These are phyloP conservation scores for Lepeophtheirus nordmannii DNA, from an alignment of 2,888 invertebrate genomes.

Conservation along the genomic window DNA sequence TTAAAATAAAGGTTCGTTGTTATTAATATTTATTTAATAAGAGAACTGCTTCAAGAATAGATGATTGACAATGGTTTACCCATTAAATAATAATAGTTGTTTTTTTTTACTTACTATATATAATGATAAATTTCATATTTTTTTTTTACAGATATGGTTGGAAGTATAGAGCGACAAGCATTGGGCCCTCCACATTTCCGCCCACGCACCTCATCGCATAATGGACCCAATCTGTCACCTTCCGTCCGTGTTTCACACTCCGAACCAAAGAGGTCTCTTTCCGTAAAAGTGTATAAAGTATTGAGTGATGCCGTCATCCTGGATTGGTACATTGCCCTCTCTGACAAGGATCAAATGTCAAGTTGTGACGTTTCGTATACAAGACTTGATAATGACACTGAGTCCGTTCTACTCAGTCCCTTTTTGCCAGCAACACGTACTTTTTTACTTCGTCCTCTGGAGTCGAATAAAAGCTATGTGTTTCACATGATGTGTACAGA, in stretches of 20 bases:
- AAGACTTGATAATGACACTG: constrained; percentile 5
- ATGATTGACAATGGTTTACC: no score
- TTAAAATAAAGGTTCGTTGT: no score
- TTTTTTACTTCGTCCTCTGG: constrained; percentile 5
- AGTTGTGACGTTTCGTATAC: constrained; percentile 9
- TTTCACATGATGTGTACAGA: constrained; percentile 13
- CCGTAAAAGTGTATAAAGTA: constrained; percentile 6
- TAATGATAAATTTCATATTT: no score
- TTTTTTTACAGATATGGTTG: neutral
- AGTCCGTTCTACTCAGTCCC: constrained; percentile 5
- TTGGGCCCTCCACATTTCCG: neutral
- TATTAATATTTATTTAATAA: no score
- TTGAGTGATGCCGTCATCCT: constrained; percentile 14
- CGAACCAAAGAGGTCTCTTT: neutral
- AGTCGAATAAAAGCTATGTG: neutral
- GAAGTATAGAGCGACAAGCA: neutral
- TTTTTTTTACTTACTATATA: no score
- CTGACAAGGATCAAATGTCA: constrained; percentile 18
- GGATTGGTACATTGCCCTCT: constrained; percentile 18
- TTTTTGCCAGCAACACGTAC: constrained; percentile 10
- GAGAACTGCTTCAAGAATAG: no score
- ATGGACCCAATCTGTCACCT: no score
- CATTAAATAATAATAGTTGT: no score
- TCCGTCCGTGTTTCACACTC: neutral
- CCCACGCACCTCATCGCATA: neutral